These are phyloP conservation scores for Netelia inedita DNA, from an alignment of 2,888 invertebrate genomes.

Conservation along the genomic window DNA sequence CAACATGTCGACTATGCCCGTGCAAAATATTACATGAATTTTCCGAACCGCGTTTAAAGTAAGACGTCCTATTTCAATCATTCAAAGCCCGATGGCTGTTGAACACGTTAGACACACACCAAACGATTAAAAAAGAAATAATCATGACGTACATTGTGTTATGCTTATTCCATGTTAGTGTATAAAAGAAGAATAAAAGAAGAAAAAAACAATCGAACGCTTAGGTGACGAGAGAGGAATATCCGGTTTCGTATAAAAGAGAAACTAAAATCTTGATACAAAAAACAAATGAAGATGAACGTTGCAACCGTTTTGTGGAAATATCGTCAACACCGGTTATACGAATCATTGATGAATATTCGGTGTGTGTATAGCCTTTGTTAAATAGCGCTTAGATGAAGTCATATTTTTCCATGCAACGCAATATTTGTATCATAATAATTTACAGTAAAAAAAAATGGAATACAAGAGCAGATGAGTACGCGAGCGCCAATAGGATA, in stretches of 20 bases:
- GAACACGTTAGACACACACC: slow-evolving; percentile 15
- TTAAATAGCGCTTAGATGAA: slow-evolving; percentile 84
- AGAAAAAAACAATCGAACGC: slow-evolving; percentile 60
- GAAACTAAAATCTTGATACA: slow-evolving; percentile 53
- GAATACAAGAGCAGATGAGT: slow-evolving; percentile 68
- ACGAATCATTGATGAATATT: slow-evolving; percentile 77
- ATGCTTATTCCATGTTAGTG: slow-evolving; percentile 83
- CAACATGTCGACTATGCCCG: slow-evolving; percentile 16
- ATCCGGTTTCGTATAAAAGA: slow-evolving; percentile 46
- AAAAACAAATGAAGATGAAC: slow-evolving; percentile 45
- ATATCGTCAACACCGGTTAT: slow-evolving; percentile 71
- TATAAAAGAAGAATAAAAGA: slow-evolving; percentile 76
- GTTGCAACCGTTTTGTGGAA: slow-evolving; percentile 55
- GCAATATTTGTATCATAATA: slow-evolving; percentile 82
- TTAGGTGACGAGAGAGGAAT: slow-evolving; percentile 65
- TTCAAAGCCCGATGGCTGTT: slow-evolving; percentile 15
- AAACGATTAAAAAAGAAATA: slow-evolving; percentile 60
- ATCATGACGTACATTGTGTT: slow-evolving; percentile 81
- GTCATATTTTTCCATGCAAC: slow-evolving; percentile 85
- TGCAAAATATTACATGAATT: slow-evolving; percentile 62
- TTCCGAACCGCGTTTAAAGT: slow-evolving; percentile 75
- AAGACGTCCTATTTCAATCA: slow-evolving; percentile 47
- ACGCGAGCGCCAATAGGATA: slow-evolving; percentile 68
- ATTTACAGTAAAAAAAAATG: slow-evolving; percentile 70
- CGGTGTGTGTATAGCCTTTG: slow-evolving; percentile 82